A percentile compares a stretch with the other conserved stretches of the same genome.
phyloP scores from a whole-genome alignment of 2,888 invertebrate genomes.

The Parnassius glacialis region DNA sequence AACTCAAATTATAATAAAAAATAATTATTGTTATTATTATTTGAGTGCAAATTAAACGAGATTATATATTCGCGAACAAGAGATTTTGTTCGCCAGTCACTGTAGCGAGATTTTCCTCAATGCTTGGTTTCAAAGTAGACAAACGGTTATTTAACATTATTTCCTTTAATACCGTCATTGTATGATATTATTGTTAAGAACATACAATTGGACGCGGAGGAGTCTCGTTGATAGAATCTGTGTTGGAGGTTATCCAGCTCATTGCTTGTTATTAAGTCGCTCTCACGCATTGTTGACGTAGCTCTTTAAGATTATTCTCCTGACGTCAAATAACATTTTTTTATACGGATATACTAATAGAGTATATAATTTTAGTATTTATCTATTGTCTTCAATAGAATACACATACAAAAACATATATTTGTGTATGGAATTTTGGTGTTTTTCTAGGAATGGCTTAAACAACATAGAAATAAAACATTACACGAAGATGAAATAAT shows the following conservation, averaged over 20 bases:
- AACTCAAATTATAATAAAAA: background rate
- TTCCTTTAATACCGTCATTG: slow-evolving; percentile 13
- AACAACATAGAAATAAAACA: too few species aligned
- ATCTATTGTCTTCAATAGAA: too few species aligned
- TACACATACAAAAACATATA: too few species aligned
- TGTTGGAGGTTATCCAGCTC: slow-evolving; percentile 31
- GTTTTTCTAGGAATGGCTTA: too few species aligned
- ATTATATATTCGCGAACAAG: too few species aligned
- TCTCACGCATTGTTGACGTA: slow-evolving; percentile 38
- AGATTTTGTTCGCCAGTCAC: too few species aligned
- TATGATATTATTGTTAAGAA: slow-evolving; percentile 16
- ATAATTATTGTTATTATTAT: background rate
- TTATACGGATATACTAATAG: background rate
- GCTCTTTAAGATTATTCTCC: slow-evolving; percentile 25
- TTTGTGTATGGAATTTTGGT: too few species aligned
- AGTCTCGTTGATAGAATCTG: slow-evolving; percentile 36
- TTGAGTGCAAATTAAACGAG: background rate
- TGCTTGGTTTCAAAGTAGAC: background rate
- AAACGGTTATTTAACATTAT: slow-evolving; percentile 8
- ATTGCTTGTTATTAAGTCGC: slow-evolving; percentile 34
- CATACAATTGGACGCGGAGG: slow-evolving; percentile 35
- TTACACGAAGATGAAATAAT: too few species aligned
- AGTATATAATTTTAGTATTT: too few species aligned
- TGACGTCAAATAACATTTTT: background rate
- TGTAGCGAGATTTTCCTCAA: too few species aligned